Percentiles rank a stretch among this genome's conserved stretches.
Conservation (phyloP, 2,113 vertebrate genomes). For the Cheirogaleus medius region DNA sequence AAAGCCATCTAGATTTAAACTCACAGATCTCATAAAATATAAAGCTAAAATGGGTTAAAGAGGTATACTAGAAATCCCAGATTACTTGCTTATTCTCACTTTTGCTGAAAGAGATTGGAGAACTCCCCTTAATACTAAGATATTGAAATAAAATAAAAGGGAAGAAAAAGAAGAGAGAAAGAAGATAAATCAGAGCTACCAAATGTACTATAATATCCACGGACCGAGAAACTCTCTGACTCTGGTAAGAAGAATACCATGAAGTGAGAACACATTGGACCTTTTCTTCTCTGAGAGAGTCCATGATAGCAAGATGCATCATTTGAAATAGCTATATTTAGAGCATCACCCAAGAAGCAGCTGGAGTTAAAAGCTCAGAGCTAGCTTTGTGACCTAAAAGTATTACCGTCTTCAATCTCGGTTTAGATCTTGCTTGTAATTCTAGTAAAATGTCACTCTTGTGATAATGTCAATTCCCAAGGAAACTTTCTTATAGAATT, state of each 20-base stretch:
- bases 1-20: background rate
- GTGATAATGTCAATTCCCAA: background rate
- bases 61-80: background rate
- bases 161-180: background rate
- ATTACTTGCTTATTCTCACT: background rate
- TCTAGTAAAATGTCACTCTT: slow-evolving; percentile 1
- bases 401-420: background rate
- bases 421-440: background rate
- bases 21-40: background rate
- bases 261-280: background rate
- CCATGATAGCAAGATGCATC: background rate
- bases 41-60: background rate
- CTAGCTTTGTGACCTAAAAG: background rate
- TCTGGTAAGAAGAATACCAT: background rate
- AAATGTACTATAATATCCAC: background rate
- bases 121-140: background rate
- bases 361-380: background rate
- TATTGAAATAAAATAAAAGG: background rate
- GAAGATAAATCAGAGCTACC: background rate
- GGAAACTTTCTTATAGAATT: background rate
- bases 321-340: background rate
- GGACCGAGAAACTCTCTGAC: background rate
- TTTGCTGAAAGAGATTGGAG: background rate
- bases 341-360: background rate
- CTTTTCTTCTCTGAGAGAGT: background rate